These are phyloP conservation scores for Heliconius himera DNA, from an alignment of 1,140 invertebrate species.

Conservation along the genomic window DNA sequence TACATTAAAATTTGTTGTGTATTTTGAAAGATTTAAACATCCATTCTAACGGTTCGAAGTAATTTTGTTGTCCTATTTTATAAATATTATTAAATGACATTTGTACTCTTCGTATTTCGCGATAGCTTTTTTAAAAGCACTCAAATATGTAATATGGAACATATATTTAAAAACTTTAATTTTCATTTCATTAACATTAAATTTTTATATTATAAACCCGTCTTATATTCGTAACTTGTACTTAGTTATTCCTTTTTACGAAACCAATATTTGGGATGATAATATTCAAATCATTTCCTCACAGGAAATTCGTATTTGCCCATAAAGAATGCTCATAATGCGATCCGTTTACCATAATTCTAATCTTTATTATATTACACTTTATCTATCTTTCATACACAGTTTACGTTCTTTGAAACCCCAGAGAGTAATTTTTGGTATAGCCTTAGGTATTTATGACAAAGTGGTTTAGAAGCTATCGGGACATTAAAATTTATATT, in stretches of 20 bases:
- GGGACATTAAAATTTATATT: conserved; percentile 52
- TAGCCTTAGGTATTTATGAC: conserved; percentile 61
- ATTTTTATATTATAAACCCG: not conserved
- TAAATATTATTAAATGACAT: no score
- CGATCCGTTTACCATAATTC: conserved; percentile 25
- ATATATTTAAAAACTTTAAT: no score
- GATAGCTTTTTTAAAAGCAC: no score
- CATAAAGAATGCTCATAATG: conserved; percentile 29
- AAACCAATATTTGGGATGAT: conserved; percentile 21
- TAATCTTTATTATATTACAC: conserved; percentile 42
- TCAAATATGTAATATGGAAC: no score
- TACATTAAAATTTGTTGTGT: no score
- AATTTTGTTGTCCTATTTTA: no score
- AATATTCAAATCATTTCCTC: conserved; percentile 28
- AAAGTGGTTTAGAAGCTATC: conserved; percentile 59
- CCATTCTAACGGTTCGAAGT: no score
- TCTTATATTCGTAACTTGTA: not conserved
- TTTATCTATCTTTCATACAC: conserved; percentile 51
- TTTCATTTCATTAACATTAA: no score
- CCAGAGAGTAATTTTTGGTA: conserved; percentile 60
- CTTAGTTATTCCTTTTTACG: not conserved
- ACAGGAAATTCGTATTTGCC: conserved; percentile 28
- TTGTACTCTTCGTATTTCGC: no score
- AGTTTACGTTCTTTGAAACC: conserved; percentile 54
- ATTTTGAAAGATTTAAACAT: no score